phyloP scores from a whole-genome alignment of 2,888 invertebrate genomes.

The Scaptomyza parva region DNA sequence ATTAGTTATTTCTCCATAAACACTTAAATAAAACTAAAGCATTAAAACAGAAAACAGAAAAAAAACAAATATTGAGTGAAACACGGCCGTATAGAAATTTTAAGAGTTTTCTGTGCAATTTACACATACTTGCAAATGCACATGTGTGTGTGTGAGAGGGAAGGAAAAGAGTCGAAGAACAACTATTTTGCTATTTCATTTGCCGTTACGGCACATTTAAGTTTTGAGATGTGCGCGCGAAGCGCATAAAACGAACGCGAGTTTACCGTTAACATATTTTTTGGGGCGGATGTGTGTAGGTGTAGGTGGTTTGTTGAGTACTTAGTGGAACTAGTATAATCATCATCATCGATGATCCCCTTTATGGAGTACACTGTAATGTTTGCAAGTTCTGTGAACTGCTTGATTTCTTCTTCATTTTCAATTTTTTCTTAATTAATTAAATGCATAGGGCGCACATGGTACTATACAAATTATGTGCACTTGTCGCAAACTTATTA shows the following conservation, averaged over 20 bases:
- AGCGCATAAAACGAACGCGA: slow-evolving; percentile 80
- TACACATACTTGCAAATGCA: slow-evolving; percentile 30
- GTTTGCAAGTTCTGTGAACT: slow-evolving; percentile 32
- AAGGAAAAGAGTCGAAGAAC: slow-evolving; percentile 40
- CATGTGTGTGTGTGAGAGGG: slow-evolving; percentile 4
- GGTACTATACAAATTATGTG: slow-evolving; percentile 37
- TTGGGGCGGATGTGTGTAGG: slow-evolving; percentile 47
- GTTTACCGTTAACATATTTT: slow-evolving; percentile 77
- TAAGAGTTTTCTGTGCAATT: slow-evolving; percentile 69
- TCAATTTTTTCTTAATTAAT: slow-evolving; percentile 37
- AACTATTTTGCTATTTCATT: slow-evolving; percentile 70
- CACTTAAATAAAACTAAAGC: slow-evolving; percentile 78
- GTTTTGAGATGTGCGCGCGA: slow-evolving; percentile 76
- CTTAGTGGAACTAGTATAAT: slow-evolving; percentile 12
- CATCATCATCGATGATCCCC: background rate
- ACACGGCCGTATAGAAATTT: slow-evolving; percentile 43
- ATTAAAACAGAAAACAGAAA: slow-evolving; percentile 64
- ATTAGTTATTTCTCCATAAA: slow-evolving; percentile 79
- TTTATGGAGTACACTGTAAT: slow-evolving; percentile 36
- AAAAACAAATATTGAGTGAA: slow-evolving; percentile 40
- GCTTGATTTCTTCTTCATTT: slow-evolving; percentile 22
- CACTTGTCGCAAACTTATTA: slow-evolving; percentile 82
- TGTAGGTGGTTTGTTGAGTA: slow-evolving; percentile 45
- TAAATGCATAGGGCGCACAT: slow-evolving; percentile 10
- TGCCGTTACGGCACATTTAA: slow-evolving; percentile 82